These are phyloP conservation scores for Leiothrix lutea DNA, from an alignment of 2,113 vertebrate species.

Conservation along the genomic window DNA sequence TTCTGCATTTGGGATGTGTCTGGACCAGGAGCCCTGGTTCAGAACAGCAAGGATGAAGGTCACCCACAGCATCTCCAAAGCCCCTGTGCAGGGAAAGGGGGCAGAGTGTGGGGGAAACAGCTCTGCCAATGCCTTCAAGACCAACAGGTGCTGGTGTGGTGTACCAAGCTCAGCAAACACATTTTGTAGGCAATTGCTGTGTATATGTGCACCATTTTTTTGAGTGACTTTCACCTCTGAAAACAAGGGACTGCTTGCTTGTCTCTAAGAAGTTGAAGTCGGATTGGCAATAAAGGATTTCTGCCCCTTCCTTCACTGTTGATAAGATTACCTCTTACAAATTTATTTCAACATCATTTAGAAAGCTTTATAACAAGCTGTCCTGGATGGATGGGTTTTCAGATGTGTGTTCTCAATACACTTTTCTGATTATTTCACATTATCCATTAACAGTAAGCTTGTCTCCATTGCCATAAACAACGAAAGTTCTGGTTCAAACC, in stretches of 20 bases:
- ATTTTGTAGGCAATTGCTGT: not conserved
- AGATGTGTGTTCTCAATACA: not conserved
- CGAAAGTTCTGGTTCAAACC: not conserved
- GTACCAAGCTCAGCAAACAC: not conserved
- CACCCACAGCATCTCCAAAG: not conserved
- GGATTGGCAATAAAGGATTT: conserved; percentile 2
- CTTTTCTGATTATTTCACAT: conserved; percentile 51
- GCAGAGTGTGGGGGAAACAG: not conserved
- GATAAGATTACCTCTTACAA: conserved; percentile 39
- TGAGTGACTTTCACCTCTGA: not conserved
- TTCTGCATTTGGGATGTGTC: not conserved
- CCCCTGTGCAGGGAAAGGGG: not conserved
- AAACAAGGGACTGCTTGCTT: not conserved
- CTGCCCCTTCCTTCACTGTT: not conserved
- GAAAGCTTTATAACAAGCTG: not conserved
- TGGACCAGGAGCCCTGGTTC: not conserved
- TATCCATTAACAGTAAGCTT: not conserved
- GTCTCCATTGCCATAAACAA: conserved; percentile 36
- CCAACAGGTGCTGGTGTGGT: not conserved
- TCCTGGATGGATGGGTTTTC: not conserved
- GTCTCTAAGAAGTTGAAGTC: conserved; percentile 42
- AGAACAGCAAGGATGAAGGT: not conserved
- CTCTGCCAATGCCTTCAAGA: not conserved
- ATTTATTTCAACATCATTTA: not conserved
- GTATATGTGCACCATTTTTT: not conserved